phyloP scores from a whole-genome alignment of 2,113 vertebrate genomes.

The Dromiciops gliroides region DNA sequence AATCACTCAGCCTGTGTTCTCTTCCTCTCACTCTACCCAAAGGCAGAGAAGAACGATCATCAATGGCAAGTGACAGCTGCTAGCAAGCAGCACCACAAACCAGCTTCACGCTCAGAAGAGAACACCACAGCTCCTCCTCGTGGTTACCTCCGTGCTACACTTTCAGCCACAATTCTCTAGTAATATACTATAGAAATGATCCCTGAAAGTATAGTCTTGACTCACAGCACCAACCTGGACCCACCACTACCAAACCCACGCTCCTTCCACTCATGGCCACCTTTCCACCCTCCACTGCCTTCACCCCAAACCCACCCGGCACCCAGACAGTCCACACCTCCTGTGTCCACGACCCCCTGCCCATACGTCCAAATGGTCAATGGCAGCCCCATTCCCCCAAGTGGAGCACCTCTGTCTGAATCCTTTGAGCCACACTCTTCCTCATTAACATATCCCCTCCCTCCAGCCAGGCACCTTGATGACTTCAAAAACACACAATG shows the following conservation, averaged over 20 bases:
- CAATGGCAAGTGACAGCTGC: rapidly evolving
- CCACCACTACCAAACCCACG: background rate
- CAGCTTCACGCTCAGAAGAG: slow-evolving; percentile 45
- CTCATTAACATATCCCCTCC: too few species aligned
- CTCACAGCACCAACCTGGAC: rapidly evolving
- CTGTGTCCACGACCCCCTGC: too few species aligned
- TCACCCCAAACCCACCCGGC: too few species aligned
- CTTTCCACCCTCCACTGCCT: background rate
- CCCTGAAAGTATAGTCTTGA: slow-evolving; percentile 74
- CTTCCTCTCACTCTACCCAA: rapidly evolving
- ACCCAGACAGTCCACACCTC: too few species aligned
- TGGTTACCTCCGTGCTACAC: slow-evolving; percentile 60
- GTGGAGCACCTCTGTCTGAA: too few species aligned
- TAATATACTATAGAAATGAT: slow-evolving; percentile 73
- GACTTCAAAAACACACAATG: too few species aligned
- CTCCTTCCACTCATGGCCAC: background rate
- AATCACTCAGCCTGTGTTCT: slow-evolving; percentile 58
- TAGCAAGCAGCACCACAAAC: rapidly evolving
- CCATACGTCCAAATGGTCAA: too few species aligned
- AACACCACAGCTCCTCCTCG: background rate
- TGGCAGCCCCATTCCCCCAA: too few species aligned
- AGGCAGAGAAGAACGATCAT: slow-evolving; percentile 36
- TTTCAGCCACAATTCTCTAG: slow-evolving; percentile 58
- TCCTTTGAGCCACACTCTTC: too few species aligned
- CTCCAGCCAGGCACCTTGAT: too few species aligned